phyloP scores from a whole-genome alignment of 2,113 vertebrate species.

The Perca flavescens region DNA sequence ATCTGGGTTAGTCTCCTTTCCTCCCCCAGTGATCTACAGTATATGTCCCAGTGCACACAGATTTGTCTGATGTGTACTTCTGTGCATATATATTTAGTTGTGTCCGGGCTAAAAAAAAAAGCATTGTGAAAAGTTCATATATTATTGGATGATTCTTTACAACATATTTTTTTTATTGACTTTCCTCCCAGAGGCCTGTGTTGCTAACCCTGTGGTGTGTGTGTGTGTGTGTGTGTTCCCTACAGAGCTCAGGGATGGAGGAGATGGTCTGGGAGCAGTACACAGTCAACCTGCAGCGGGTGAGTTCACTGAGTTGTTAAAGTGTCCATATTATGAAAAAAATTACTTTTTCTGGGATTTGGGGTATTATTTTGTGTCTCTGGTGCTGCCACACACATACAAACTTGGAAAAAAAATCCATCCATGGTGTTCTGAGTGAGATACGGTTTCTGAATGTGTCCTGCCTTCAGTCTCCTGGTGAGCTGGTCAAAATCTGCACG shows the following conservation, averaged over 20 bases:
- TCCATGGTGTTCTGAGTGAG: too few species aligned
- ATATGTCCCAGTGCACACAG: background rate
- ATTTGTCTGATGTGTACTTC: background rate
- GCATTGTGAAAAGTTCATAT: background rate
- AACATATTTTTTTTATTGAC: background rate
- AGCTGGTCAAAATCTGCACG: too few species aligned
- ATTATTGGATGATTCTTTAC: background rate
- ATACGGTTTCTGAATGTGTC: too few species aligned
- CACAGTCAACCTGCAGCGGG: constrained; percentile 95
- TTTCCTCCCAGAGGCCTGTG: background rate
- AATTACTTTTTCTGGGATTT: too few species aligned
- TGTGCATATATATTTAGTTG: background rate
- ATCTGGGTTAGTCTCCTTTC: constrained; percentile 6
- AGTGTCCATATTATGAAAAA: too few species aligned
- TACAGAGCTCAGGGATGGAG: constrained; percentile 88
- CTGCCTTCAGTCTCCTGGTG: too few species aligned
- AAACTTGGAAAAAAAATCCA: too few species aligned
- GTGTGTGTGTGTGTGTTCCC: constrained; percentile 40
- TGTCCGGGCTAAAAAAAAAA: background rate
- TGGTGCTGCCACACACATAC: too few species aligned
- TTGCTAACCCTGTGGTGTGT: constrained; percentile 29
- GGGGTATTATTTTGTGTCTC: too few species aligned
- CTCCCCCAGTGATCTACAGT: background rate
- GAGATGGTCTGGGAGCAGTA: constrained; percentile 96
- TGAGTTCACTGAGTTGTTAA: constrained; percentile 69